Evolutionary conservation across 2,797 vertebrate genomes (phyloP).

Genomic region (Mareca strepera): DNA sequence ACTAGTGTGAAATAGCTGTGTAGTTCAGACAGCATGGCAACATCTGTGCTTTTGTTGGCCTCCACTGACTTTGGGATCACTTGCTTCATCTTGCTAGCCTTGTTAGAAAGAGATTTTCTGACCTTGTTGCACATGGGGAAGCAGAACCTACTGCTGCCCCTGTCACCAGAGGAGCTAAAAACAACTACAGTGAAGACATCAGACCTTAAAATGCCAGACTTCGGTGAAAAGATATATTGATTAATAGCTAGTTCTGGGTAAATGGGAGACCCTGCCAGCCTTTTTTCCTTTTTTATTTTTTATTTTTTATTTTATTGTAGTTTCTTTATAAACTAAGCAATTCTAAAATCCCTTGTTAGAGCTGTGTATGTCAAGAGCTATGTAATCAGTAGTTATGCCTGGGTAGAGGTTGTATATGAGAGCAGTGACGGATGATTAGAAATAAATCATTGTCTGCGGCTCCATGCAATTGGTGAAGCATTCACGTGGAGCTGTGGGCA

Average conservation of each 20-base stretch:
- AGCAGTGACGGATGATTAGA: neutral
- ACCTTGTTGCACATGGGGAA: neutral
- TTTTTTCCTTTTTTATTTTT: neutral
- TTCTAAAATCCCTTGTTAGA: neutral
- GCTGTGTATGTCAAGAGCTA: neutral
- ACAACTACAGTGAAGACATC: neutral
- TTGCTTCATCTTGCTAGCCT: neutral
- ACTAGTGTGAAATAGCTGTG: neutral
- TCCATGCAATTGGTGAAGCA: neutral
- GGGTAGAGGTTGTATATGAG: neutral
- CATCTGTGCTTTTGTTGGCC: neutral
- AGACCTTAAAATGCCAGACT: neutral
- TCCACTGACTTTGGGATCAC: neutral
- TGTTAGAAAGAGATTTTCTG: neutral
- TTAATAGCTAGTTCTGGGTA: neutral
- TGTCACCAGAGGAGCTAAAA: neutral
- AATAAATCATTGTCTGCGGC: neutral
- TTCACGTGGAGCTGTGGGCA: accelerated
- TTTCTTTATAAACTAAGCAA: neutral
- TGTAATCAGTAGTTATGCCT: neutral
- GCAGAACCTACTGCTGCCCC: neutral
- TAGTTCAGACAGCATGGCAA: neutral
- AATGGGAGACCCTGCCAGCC: neutral
- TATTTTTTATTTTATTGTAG: neutral
- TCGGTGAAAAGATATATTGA: neutral